These are phyloP conservation scores for Cydia pomonella DNA, from an alignment of 1,140 invertebrate species.

Conservation along the genomic window DNA sequence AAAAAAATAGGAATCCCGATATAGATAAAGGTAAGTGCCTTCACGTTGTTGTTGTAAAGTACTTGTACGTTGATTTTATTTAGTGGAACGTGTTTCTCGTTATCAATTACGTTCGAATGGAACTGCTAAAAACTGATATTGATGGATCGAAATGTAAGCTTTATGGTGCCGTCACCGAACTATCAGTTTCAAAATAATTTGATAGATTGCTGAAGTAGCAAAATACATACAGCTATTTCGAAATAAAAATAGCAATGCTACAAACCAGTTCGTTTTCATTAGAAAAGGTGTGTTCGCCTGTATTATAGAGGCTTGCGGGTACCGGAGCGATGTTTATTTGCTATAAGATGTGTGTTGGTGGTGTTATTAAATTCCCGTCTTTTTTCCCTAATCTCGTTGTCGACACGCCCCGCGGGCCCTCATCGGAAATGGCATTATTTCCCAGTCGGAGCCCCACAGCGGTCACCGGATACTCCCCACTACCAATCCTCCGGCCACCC, in stretches of 20 bases:
- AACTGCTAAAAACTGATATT: not conserved
- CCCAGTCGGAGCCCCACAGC: conserved; percentile 58
- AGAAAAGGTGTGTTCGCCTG: not conserved
- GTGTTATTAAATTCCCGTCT: conserved; percentile 77
- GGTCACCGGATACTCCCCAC: conserved; percentile 71
- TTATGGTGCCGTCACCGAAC: not conserved
- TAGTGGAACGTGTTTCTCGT: not conserved
- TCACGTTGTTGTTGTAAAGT: no score
- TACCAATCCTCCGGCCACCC: conserved; percentile 49
- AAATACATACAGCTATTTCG: not conserved
- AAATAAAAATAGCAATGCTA: not conserved
- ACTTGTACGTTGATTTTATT: no score
- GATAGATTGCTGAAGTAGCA: not conserved
- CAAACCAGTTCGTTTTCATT: conserved; percentile 4
- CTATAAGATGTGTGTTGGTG: conserved; percentile 57
- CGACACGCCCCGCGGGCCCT: conserved; percentile 67
- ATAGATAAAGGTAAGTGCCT: no score
- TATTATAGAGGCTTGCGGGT: conserved; percentile 7
- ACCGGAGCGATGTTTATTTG: conserved; percentile 46
- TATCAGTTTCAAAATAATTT: not conserved
- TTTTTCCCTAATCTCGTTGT: conserved; percentile 74
- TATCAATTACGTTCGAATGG: not conserved
- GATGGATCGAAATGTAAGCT: not conserved
- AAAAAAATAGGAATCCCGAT: no score
- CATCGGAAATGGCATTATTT: conserved; percentile 78